These are phyloP conservation scores for Neotoma lepida DNA, from an alignment of 2,113 vertebrate genomes.

Conservation along the genomic window DNA sequence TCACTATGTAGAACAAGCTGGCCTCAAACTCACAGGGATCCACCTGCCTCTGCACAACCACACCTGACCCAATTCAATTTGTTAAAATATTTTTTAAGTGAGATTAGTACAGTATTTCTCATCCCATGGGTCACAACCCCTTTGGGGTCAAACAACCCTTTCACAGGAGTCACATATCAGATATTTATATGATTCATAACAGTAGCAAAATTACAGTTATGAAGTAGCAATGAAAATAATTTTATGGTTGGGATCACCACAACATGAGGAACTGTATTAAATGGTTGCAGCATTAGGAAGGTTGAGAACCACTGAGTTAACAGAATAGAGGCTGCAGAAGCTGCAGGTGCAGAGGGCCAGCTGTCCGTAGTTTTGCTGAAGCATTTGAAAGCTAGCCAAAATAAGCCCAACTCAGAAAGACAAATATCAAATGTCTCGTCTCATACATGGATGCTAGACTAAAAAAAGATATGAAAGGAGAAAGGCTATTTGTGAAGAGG, in stretches of 20 bases:
- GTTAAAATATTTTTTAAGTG: neutral
- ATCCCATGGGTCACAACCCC: neutral
- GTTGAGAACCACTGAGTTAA: neutral
- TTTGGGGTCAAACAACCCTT: neutral
- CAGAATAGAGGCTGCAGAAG: neutral
- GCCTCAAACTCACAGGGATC: neutral
- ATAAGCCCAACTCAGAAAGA: constrained; percentile 1
- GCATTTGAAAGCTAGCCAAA: neutral
- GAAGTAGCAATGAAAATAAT: neutral
- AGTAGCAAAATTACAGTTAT: neutral
- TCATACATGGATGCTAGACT: neutral
- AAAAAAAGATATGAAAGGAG: neutral
- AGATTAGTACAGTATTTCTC: neutral
- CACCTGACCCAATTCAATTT: neutral
- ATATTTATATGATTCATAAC: neutral
- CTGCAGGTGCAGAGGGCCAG: neutral
- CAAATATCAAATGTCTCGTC: neutral
- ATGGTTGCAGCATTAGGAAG: neutral
- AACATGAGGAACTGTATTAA: neutral
- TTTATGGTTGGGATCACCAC: neutral
- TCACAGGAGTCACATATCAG: neutral
- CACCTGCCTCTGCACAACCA: neutral
- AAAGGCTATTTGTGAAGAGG: neutral
- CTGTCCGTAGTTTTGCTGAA: neutral
- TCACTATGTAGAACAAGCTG: neutral